Conservation (phyloP, 2,888 invertebrate species). For the Hirudinaria manillensis region DNA sequence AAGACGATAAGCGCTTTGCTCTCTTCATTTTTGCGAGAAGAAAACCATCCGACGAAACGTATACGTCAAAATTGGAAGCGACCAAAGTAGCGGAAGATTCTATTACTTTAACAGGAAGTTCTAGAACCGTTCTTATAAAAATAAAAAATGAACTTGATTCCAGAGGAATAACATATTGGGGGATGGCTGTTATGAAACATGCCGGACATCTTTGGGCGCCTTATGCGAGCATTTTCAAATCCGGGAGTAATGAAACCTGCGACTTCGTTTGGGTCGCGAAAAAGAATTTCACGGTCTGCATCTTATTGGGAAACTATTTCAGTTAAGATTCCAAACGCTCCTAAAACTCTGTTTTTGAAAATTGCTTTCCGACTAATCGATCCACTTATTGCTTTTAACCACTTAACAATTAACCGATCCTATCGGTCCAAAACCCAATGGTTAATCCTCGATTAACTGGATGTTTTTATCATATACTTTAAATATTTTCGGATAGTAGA, state of each 20-base stretch:
- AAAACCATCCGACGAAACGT: not conserved
- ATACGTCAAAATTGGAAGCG: not conserved
- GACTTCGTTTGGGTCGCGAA: not conserved
- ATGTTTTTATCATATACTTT: too few relatives aligned
- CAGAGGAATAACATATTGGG: not conserved
- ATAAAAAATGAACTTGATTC: constrained; percentile 10
- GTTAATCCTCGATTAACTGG: too few relatives aligned
- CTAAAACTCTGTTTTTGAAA: too few relatives aligned
- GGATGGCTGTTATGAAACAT: constrained; percentile 5
- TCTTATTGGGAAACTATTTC: not conserved
- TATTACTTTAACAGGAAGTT: not conserved
- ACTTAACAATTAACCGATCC: too few relatives aligned
- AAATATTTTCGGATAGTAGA: too few relatives aligned
- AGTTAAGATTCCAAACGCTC: too few relatives aligned
- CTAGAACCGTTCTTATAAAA: not conserved
- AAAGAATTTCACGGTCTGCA: not conserved
- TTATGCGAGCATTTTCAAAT: not conserved
- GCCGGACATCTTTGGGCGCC: not conserved
- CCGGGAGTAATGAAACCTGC: not conserved
- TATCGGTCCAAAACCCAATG: too few relatives aligned
- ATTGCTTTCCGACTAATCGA: too few relatives aligned
- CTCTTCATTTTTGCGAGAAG: not conserved
- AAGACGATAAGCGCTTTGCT: not conserved
- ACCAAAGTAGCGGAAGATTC: not conserved
- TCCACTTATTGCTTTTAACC: too few relatives aligned